phyloP scores from a whole-genome alignment of 2,113 vertebrate species.

The Pseudonaja textilis region DNA sequence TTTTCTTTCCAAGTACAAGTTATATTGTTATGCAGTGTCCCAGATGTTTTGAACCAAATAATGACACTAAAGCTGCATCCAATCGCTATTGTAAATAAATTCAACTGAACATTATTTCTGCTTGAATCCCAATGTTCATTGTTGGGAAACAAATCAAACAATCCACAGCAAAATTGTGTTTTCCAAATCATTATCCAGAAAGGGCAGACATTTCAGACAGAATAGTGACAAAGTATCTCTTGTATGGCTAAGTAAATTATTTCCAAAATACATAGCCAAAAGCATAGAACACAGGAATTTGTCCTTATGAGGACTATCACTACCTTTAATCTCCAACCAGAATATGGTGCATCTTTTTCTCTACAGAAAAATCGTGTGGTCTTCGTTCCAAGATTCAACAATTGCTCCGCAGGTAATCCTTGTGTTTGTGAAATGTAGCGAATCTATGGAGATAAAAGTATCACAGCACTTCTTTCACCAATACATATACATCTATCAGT shows the following conservation, averaged over 20 bases:
- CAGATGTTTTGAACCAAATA: not conserved
- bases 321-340: conserved; percentile 96
- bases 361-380: conserved; percentile 85
- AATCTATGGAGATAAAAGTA: conserved; percentile 75
- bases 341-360: conserved; percentile 87
- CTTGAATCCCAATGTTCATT: not conserved
- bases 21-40: not conserved
- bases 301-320: conserved; percentile 8
- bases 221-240: not conserved
- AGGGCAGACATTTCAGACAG: not conserved
- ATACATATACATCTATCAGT: not conserved
- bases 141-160: not conserved
- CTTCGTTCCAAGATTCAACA: conserved; percentile 93
- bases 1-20: not conserved
- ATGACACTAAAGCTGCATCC: not conserved
- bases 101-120: not conserved
- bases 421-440: conserved; percentile 99
- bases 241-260: not conserved
- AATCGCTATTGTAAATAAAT: too few species aligned
- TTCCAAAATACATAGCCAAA: not conserved
- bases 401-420: conserved; percentile 90
- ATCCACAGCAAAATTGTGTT: not conserved
- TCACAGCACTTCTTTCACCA: not conserved
- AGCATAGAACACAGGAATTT: not conserved
- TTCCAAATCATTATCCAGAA: not conserved